Conservation (phyloP, 2,888 invertebrate genomes). For the Trachelus tabidus region DNA sequence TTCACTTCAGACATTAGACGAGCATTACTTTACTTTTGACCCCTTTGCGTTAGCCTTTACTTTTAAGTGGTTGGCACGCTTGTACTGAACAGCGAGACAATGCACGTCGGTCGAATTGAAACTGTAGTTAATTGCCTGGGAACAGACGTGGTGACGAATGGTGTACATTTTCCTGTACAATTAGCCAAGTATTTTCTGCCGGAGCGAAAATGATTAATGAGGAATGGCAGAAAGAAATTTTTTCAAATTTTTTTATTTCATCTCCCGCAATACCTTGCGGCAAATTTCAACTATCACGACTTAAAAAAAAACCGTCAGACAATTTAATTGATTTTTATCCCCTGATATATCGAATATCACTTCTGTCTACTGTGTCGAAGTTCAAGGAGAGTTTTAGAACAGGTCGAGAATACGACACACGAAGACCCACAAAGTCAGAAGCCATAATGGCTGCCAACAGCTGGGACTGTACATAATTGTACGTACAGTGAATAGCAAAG, state of each 20-base stretch:
- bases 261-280: neutral
- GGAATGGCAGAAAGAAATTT: neutral
- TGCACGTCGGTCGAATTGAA: neutral
- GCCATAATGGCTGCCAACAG: neutral
- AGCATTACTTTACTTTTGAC: neutral
- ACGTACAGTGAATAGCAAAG: neutral
- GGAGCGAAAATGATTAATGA: neutral
- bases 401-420: neutral
- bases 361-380: neutral
- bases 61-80: neutral
- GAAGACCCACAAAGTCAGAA: neutral
- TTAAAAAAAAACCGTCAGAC: neutral
- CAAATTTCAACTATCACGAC: neutral
- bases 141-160: neutral
- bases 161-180: neutral
- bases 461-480: neutral
- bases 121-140: neutral
- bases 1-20: neutral
- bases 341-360: neutral
- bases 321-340: neutral
- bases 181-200: neutral
- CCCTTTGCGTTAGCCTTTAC: neutral
- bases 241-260: neutral
- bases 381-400: neutral
- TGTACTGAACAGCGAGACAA: neutral